Evolutionary conservation across 2,888 invertebrate genomes (phyloP), one percentile per base, ranked within the genome.

Genomic region (Napeogenes inachia): DNA sequence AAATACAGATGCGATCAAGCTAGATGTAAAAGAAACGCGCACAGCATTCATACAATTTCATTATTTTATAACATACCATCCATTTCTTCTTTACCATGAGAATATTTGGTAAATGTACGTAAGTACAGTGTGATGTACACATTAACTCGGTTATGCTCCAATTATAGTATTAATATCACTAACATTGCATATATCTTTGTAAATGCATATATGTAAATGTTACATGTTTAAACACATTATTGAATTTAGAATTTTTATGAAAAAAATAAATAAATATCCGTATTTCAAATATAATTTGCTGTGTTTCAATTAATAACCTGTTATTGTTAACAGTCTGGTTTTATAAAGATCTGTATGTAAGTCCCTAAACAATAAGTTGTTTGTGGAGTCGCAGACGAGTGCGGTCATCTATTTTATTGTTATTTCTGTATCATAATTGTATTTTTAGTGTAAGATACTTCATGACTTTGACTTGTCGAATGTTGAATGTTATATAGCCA

Each of bases 161-260:
- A 84, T 85, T 88, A 81, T 89, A 89, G 88, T 85, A 88, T 87
- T 85, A 87, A 83, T 73, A 75, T 87, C 89, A 89, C 87, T 84
- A 83, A 89, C 89, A 87, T 90, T 90, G 88, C 90, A 89, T 89
- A 87, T 89, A 88, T 90, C 90, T 89, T 89, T 90, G 90, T 90
- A 89, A 89, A 90, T 89, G 90, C 90, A 89, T 89, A 89, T 90
- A 90, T 90, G 89, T 90, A 90, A 87, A 89, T 90, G 90, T 90
- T 90, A 90, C 90, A 90, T 90, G 89, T 90, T 90, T 89, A 89
- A 89, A 90, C 90, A 90, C 90, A 90, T 90, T 89, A 91, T 88
- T 90, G 88, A 91, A 88, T 87, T 90, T 91, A 91, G 91, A 91
- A 90, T 91, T 91, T 91, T 91, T 91, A 91, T 91, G 90, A 90